Evolutionary conservation across 2,797 vertebrate genomes (phyloP), one percentile per base, ranked within the genome.

Genomic region (Pipistrellus pipistrellus): DNA sequence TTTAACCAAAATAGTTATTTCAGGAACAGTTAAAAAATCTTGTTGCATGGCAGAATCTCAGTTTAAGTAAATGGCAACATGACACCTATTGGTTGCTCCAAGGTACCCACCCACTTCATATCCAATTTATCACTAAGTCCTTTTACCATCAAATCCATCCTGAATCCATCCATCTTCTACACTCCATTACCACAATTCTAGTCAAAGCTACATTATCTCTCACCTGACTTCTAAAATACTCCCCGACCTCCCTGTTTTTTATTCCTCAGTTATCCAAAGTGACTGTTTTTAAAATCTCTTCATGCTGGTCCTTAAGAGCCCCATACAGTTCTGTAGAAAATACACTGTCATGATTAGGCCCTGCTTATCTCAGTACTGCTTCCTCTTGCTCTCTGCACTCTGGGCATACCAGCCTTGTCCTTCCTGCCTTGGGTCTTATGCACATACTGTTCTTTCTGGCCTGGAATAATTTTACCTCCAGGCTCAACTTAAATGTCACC

Each of bases 1-100:
- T 94, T 95, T 69, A 91, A 76, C 27, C 30, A 90, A 96, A 91
- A 57, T 73, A 75, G 20, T 85, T 80, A 93, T 35, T 95, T 85
- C n/a, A 90, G 46, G n/a, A 90, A 88, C 38, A 95, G 11, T 88
- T 18, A 20, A 69, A 88, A 59, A 18, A 88, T 80, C 17, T 87
- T 69, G 4, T 66, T 84, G 88, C 44, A 53, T 1, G 69, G 27
- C 35, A 75, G n/a, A 9, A 51, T 18, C 68, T 32, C 78, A 46
- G 25, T 32, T 72, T 76, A 81, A 73, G 32, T 59, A 77, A 82
- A 88, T 3, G 15, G 62, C 18, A 46, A 76, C 5, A 25, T 15
- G 46, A 71, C 5, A 72, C 14, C n/a, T 64, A 27, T 5, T 86
- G 75, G 21, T 1, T 82, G 62, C 35, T 55, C 1, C 2, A 17